These are phyloP conservation scores for Adelosebastes latens DNA, from an alignment of 2,797 vertebrate genomes.

Conservation along the genomic window DNA sequence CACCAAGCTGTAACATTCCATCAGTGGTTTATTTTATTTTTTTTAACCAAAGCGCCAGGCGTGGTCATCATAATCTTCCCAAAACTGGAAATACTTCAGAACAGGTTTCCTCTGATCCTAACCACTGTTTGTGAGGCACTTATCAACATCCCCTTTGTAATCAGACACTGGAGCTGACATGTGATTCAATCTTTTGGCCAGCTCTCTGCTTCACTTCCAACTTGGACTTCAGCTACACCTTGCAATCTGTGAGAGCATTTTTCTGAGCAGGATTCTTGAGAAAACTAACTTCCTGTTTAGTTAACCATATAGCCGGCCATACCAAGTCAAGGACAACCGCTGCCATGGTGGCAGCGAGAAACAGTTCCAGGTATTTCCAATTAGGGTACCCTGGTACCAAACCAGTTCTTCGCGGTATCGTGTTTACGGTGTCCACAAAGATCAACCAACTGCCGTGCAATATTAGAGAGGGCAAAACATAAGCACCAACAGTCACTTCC, in stretches of 20 bases:
- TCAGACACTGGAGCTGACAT: slow-evolving; percentile 54
- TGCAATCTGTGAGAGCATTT: slow-evolving; percentile 11
- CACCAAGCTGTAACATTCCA: slow-evolving; percentile 37
- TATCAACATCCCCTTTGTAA: slow-evolving; percentile 63
- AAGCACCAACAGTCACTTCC: slow-evolving; percentile 45
- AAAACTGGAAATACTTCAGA: slow-evolving; percentile 21
- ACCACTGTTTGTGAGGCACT: slow-evolving; percentile 32
- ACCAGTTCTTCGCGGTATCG: slow-evolving; percentile 57
- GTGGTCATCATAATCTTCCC: slow-evolving; percentile 16
- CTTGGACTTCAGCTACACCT: slow-evolving; percentile 40
- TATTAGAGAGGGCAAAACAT: slow-evolving; percentile 53
- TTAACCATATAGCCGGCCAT: slow-evolving; percentile 21
- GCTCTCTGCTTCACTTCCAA: slow-evolving; percentile 29
- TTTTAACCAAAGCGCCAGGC: slow-evolving; percentile 42
- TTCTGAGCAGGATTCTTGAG: slow-evolving; percentile 22
- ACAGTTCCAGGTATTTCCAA: slow-evolving; percentile 54
- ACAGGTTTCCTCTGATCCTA: slow-evolving; percentile 15
- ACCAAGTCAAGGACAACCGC: slow-evolving; percentile 23
- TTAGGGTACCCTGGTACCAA: slow-evolving; percentile 42
- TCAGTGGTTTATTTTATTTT: slow-evolving; percentile 2
- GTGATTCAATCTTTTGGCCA: slow-evolving; percentile 41
- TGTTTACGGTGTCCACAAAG: slow-evolving; percentile 68
- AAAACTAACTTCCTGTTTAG: slow-evolving; percentile 37
- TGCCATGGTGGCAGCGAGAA: slow-evolving; percentile 18
- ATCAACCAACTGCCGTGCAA: slow-evolving; percentile 51